Base-by-base conservation (phyloP, 2,888 invertebrate species). In the Acanthacorydalis orientalis region DNA sequence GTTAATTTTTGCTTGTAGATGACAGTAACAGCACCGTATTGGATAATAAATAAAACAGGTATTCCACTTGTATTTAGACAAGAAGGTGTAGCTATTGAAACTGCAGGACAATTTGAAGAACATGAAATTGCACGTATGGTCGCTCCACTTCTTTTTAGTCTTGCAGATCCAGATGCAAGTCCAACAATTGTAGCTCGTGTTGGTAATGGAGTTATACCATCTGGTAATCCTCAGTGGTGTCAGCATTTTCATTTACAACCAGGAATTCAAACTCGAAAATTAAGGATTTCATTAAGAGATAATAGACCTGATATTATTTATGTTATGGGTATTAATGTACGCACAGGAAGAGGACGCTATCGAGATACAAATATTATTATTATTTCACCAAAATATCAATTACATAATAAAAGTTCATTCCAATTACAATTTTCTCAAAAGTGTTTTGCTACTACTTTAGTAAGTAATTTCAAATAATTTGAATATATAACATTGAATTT, bases 1-100 rank as follows among this genome's bases (percentile, higher is more conserved):
- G n/a, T n/a, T 39, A 41, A 34, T 43, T 34, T 45, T 16, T 34
- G n/a, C 34, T 55, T 53, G 31, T 60, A 80, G 77, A 73, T 90
- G 55, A 78, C 77, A 15, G 73, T 95, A 31, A 83, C 81, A 44
- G 85, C 88, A 2, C 85, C 89, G 2, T 93, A 84, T 68, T 97
- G 96, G 96, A 77, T 98, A 54, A 80, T 97, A 50, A 97, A 98
- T 70, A 87, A 88, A 65, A 87, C 93, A 7, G 96, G 96, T 0
- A 69, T 98, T 51, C 96, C 97, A n/a, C 69, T 98, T 51, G 83
- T 98, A 47, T 92, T 95, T 65, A 80, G 84, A 55, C 95, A 96
- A 66, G 92, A 90, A 63, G 87, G 88, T 1, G 78, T 80, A 11
- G 74, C 75, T 10, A 62, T 68, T 31, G 83, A 81, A 57, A 82